These are phyloP conservation scores for Phthorimaea operculella DNA, from an alignment of 1,140 invertebrate genomes.

Conservation along the genomic window DNA sequence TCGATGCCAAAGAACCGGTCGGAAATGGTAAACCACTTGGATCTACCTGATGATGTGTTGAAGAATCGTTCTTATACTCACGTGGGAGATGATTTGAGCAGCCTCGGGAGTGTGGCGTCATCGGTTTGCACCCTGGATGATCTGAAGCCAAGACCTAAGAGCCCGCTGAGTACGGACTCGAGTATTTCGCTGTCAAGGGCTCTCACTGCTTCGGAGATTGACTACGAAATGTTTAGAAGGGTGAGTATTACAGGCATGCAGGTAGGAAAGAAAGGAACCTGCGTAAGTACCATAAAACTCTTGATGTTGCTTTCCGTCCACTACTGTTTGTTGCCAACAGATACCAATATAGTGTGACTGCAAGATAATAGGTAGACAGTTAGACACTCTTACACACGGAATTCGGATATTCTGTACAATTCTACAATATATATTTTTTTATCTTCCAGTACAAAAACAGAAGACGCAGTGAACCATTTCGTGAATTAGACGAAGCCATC, in stretches of 20 bases:
- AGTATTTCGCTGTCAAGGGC: conserved; percentile 47
- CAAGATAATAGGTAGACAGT: too few relatives aligned
- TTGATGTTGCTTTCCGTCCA: too few relatives aligned
- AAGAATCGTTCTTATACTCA: conserved; percentile 9
- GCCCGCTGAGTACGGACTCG: conserved; percentile 34
- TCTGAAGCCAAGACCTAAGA: background rate
- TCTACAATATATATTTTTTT: too few relatives aligned
- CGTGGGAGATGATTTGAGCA: too few relatives aligned
- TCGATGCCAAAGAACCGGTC: conserved; percentile 42
- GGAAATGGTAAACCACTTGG: conserved; percentile 45
- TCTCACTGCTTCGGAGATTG: conserved; percentile 54
- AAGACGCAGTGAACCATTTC: conserved; percentile 41
- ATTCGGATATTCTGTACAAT: too few relatives aligned
- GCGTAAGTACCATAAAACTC: too few relatives aligned
- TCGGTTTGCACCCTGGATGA: too few relatives aligned
- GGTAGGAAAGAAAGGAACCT: too few relatives aligned
- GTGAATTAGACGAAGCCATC: conserved; percentile 28
- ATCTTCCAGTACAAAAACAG: conserved; percentile 30
- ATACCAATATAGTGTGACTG: too few relatives aligned
- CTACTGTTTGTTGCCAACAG: too few relatives aligned
- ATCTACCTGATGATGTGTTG: conserved; percentile 35
- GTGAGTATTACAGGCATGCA: conserved; percentile 23
- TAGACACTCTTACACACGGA: too few relatives aligned
- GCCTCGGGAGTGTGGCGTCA: background rate
- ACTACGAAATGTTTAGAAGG: conserved; percentile 39